Conservation (phyloP, 1,140 invertebrate species). For the Aricia agestis region DNA sequence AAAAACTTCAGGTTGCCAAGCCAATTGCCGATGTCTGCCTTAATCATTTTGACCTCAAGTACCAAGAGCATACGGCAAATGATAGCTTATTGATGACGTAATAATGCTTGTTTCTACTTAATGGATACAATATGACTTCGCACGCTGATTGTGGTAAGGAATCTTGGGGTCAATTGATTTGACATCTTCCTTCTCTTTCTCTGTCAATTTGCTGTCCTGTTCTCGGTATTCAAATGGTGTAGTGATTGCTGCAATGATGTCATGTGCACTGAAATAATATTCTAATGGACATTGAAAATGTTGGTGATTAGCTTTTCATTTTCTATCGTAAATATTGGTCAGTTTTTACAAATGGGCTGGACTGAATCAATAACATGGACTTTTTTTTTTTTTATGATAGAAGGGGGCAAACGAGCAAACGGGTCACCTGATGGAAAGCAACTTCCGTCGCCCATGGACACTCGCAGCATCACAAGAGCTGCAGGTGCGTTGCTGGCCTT, state of each 20-base stretch:
- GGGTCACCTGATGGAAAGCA: too few species aligned
- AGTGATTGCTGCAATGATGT: constrained; percentile 11
- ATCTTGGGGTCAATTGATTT: constrained; percentile 67
- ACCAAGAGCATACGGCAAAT: not conserved
- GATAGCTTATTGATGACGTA: constrained; percentile 39
- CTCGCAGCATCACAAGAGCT: too few species aligned
- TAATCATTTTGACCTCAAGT: not conserved
- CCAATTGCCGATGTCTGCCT: not conserved
- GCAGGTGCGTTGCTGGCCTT: too few species aligned
- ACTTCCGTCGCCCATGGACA: too few species aligned
- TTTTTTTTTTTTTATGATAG: too few species aligned
- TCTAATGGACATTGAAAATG: too few species aligned
- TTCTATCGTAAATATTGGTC: too few species aligned
- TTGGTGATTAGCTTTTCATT: too few species aligned
- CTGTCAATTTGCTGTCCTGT: constrained; percentile 27
- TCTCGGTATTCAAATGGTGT: constrained; percentile 20
- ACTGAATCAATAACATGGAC: too few species aligned
- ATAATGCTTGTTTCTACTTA: constrained; percentile 59
- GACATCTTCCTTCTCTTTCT: constrained; percentile 35
- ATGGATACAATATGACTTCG: constrained; percentile 65
- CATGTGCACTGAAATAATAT: not conserved
- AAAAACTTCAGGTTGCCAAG: not conserved
- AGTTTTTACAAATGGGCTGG: too few species aligned
- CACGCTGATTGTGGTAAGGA: constrained; percentile 67
- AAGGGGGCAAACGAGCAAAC: too few species aligned